These are phyloP conservation scores for Chirona hameri DNA, from an alignment of 2,888 invertebrate species.

Conservation along the genomic window DNA sequence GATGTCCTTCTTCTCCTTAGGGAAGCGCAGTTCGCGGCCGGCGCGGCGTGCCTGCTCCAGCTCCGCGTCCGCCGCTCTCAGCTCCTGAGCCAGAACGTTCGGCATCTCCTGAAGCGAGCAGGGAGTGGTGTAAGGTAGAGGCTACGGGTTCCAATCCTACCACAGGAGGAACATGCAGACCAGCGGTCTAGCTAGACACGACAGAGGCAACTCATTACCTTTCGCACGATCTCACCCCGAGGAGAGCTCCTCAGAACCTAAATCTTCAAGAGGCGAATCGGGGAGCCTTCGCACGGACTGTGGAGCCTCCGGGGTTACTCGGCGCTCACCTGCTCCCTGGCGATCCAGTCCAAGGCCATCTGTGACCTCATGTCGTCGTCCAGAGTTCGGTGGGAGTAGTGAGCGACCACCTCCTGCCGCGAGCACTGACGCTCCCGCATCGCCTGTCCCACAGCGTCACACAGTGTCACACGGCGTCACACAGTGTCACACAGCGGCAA, in stretches of 20 bases:
- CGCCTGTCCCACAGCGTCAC: constrained; percentile 36
- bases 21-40: constrained; percentile 85
- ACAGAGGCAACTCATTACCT: no score
- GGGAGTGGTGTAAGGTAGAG: not conserved
- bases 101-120: constrained; percentile 59
- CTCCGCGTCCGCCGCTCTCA: constrained; percentile 80
- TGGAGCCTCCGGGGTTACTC: no score
- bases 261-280: no score
- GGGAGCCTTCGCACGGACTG: no score
- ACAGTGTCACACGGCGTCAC: not conserved
- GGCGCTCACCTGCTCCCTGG: constrained; percentile 47
- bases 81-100: constrained; percentile 72
- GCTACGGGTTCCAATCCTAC: not conserved
- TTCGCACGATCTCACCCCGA: no score
- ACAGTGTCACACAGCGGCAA: not conserved
- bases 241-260: no score
- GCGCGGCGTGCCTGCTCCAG: constrained; percentile 79
- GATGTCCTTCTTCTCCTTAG: constrained; percentile 93
- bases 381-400: constrained; percentile 85
- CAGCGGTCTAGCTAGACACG: no score
- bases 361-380: constrained; percentile 95
- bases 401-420: constrained; percentile 83
- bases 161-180: no score
- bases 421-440: constrained; percentile 94
- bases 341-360: constrained; percentile 95